Base-by-base conservation (phyloP, 2,797 vertebrate species). In the Acridotheres tristis region DNA sequence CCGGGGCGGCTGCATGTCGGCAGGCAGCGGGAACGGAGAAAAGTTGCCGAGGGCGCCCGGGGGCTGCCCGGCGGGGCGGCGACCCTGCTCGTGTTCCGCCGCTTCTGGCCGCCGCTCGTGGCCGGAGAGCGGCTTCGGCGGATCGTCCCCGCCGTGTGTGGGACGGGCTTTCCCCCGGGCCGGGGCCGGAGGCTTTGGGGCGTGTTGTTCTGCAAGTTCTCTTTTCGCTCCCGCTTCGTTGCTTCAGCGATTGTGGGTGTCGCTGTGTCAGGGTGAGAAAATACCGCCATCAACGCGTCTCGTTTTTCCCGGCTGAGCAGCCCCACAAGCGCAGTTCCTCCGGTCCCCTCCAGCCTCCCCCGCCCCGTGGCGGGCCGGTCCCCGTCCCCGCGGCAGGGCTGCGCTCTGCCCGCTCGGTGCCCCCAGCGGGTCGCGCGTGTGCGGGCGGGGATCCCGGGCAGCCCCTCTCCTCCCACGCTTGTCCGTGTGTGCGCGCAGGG, bases 21-120 rank as follows among this genome's bases (percentile, higher is more conserved):
- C 72, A 7, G 66, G 38, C 80, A 63, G 72, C 40, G 85, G 16
- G 55, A 82, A 27, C 36, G 87, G 34, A 47, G 29, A 80, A 93
- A 93, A 85, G 85, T 94, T 93, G 88, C 93, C 80, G 71, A 38
- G n/a, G 80, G 93, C 62, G 55, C 50, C 73, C 1, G 26, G 42
- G 38, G 42, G 78, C 25, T 32, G 83, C 86, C 79, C 71, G 55
- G 71, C 32, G 51, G 85, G 72, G 67, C 68, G 47, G 79, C 10
- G 62, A 45, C 23, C n/a, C 11, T 16, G 45, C 30, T 42, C 13
- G 18, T 5, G 65, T 68, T 54, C 32, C 32, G 40, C 29, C 58
- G 77, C 57, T 65, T 15, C 54, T 55, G 42, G 26, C 58, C 17
- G 57, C 18, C 67, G 20, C 75, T 68, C 27, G 67, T 43, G 67